Conservation (phyloP, 2,797 vertebrate species). For the Botia almorhae region DNA sequence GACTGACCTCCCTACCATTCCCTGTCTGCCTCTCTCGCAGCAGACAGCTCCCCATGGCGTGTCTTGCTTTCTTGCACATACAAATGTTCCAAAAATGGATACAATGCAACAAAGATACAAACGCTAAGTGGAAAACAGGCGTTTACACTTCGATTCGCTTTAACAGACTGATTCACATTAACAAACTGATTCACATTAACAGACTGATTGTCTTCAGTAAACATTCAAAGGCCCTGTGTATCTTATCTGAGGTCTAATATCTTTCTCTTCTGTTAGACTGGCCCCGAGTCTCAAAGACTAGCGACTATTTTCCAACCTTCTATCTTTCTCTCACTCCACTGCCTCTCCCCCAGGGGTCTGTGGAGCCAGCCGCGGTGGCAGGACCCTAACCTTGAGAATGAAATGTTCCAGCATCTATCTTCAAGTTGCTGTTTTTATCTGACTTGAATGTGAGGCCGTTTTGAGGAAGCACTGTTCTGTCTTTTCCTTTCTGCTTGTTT, state of each 20-base stretch:
- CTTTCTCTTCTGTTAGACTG: slow-evolving; percentile 47
- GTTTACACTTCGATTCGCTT: slow-evolving; percentile 58
- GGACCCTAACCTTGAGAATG: slow-evolving; percentile 63
- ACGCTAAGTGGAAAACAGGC: slow-evolving; percentile 40
- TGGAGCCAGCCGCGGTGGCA: slow-evolving; percentile 52
- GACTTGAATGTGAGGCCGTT: slow-evolving; percentile 30
- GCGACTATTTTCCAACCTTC: slow-evolving; percentile 16
- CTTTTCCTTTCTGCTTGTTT: slow-evolving; percentile 58
- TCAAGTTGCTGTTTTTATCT: slow-evolving; percentile 39
- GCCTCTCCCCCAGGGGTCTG: slow-evolving; percentile 41
- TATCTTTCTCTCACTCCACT: slow-evolving; percentile 62
- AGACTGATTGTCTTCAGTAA: slow-evolving; percentile 62
- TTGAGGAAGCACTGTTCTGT: slow-evolving; percentile 9
- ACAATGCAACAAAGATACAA: slow-evolving; percentile 36
- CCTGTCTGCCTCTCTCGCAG: slow-evolving; percentile 60
- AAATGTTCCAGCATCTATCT: slow-evolving; percentile 55
- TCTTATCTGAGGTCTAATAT: slow-evolving; percentile 52
- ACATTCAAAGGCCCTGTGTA: slow-evolving; percentile 69
- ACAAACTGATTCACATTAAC: slow-evolving; percentile 63
- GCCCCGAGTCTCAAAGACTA: slow-evolving; percentile 42
- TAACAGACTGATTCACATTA: slow-evolving; percentile 40
- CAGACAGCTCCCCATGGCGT: slow-evolving; percentile 37
- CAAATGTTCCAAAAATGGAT: slow-evolving; percentile 53
- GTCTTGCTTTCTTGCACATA: slow-evolving; percentile 63
- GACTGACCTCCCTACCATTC: slow-evolving; percentile 64